These are phyloP conservation scores for Nymphicus hollandicus DNA, from an alignment of 2,113 vertebrate species.

Conservation along the genomic window DNA sequence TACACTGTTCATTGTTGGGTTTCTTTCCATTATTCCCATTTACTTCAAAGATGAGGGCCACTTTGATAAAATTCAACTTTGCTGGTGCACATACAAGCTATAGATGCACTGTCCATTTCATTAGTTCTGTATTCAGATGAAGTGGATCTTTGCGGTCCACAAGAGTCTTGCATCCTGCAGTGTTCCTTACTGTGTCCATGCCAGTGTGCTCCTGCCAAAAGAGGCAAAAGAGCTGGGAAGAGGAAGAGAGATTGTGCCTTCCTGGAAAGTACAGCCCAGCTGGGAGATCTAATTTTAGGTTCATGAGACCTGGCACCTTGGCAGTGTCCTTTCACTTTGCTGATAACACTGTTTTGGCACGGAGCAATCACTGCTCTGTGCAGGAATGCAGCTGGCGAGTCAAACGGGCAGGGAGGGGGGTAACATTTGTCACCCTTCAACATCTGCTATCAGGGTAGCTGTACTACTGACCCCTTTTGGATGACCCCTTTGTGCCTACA, in stretches of 20 bases:
- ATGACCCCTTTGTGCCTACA: background rate
- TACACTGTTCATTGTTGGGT: background rate
- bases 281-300: conserved; percentile 68
- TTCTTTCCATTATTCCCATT: background rate
- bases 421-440: background rate
- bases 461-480: background rate
- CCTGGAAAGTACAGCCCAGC: conserved; percentile 24
- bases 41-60: background rate
- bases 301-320: conserved; percentile 2
- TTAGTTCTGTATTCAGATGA: background rate
- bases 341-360: conserved; percentile 11
- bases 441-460: background rate
- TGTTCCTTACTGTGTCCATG: background rate
- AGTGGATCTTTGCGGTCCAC: background rate
- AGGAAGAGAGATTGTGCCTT: background rate
- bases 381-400: background rate
- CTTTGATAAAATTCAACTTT: background rate
- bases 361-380: background rate
- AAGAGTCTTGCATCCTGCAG: background rate
- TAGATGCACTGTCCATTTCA: background rate
- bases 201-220: background rate
- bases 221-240: rapidly evolving
- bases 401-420: background rate
- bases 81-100: background rate
- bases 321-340: conserved; percentile 36